A percentile compares a stretch with the other conserved stretches of the same genome.
These are phyloP conservation scores for Nerophis ophidion DNA, from an alignment of 2,113 vertebrate species.

Conservation along the genomic window DNA sequence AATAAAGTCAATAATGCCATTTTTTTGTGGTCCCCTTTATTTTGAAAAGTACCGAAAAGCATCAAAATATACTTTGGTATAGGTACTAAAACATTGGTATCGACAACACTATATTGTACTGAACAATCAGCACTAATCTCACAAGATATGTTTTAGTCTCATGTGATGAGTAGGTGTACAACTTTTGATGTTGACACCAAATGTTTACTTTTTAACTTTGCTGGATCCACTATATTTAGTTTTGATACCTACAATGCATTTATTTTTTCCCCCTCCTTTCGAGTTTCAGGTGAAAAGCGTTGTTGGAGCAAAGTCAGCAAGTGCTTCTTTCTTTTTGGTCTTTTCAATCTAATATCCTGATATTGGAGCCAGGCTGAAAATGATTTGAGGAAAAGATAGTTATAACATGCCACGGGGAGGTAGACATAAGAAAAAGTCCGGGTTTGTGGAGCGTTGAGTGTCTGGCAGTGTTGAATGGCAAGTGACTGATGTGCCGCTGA, in stretches of 20 bases:
- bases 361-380: slow-evolving; percentile 19
- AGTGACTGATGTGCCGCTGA: slow-evolving; percentile 53
- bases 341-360: slow-evolving; percentile 20
- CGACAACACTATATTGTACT: too few species aligned
- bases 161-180: too few species aligned
- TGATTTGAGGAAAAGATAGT: slow-evolving; percentile 5
- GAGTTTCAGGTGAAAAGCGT: slow-evolving; percentile 9
- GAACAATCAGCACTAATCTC: too few species aligned
- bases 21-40: too few species aligned
- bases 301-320: slow-evolving; percentile 7
- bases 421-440: slow-evolving; percentile 30
- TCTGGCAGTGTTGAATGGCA: slow-evolving; percentile 47
- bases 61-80: too few species aligned
- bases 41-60: too few species aligned
- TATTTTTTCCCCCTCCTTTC: slow-evolving; percentile 15
- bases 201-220: too few species aligned
- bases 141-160: too few species aligned
- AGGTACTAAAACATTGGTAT: too few species aligned
- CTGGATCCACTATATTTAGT: background rate
- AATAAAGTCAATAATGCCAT: too few species aligned
- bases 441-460: slow-evolving; percentile 9
- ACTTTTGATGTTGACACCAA: too few species aligned
- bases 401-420: slow-evolving; percentile 13
- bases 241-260: background rate
- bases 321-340: slow-evolving; percentile 1